Percentiles rank a stretch among this genome's conserved stretches.
These are phyloP conservation scores for Cristatella mucedo DNA, from an alignment of 2,888 invertebrate species.

Conservation along the genomic window DNA sequence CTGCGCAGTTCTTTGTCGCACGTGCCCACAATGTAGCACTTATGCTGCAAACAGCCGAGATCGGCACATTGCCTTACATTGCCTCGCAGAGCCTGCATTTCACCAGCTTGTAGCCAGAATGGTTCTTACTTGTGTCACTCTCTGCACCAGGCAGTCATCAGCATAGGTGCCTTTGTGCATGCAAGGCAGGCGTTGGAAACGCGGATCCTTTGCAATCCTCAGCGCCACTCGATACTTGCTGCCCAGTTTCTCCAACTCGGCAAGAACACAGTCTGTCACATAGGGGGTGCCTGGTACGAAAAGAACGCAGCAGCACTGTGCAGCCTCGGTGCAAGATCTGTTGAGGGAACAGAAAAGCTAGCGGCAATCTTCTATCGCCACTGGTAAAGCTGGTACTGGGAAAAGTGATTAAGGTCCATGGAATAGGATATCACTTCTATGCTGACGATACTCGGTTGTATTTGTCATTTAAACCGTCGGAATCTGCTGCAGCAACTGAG, in stretches of 20 bases:
- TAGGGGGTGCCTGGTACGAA: conserved; percentile 68
- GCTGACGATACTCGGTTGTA: too few relatives aligned
- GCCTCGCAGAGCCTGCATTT: too few relatives aligned
- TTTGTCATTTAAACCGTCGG: too few relatives aligned
- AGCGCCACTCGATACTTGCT: conserved; percentile 83
- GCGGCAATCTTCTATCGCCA: too few relatives aligned
- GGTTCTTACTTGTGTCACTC: conserved; percentile 64
- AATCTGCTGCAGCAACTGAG: too few relatives aligned
- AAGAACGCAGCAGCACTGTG: too few relatives aligned
- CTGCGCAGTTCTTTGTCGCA: conserved; percentile 93
- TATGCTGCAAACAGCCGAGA: conserved; percentile 52
- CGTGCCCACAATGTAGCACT: conserved; percentile 97
- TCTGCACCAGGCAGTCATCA: conserved; percentile 89
- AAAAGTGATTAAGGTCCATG: too few relatives aligned
- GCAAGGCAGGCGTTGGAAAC: conserved; percentile 81
- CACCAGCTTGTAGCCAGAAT: too few relatives aligned
- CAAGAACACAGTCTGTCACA: conserved; percentile 92
- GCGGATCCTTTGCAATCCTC: conserved; percentile 74
- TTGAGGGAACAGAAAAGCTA: too few relatives aligned
- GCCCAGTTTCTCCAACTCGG: conserved; percentile 90
- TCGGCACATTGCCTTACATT: conserved; percentile 5
- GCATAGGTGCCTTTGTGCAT: conserved; percentile 96
- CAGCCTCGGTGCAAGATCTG: too few relatives aligned
- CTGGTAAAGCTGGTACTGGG: too few relatives aligned
- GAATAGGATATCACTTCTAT: too few relatives aligned